Evolutionary conservation across 2,113 vertebrate species (phyloP), one percentile per base, ranked within the genome.

Genomic region (Cyprinodon variegatus): DNA sequence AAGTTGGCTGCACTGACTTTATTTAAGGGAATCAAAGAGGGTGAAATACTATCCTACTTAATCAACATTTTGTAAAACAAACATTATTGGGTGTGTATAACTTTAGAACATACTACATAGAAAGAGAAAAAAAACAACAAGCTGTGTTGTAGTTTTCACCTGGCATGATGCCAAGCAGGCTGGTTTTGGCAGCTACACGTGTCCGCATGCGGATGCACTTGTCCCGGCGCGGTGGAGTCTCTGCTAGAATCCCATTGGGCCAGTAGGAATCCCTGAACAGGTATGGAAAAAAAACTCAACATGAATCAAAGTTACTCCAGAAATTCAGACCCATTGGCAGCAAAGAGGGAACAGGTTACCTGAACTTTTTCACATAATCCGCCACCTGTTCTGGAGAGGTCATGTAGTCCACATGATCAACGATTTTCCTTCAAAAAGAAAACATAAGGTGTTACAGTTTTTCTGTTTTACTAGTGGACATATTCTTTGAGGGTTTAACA

Each of bases 311-410:
- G 63, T 84, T 61, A 77, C 0, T 63, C 3, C 29, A 7, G 59
- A 57, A 53, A 60, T 6, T 62, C 20, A 36, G 29, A 79, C 48
- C 13, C 61, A 72, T 78, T 10, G 50, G 5, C 36, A 53, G 20
- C 29, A 43, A 39, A 60, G 57, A 53, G 2, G 53, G 8, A 61
- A 45, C 72, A n/a, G 22, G 9, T 84, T 94, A 98, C 98, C 98
- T 96, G 94, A 99, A 99, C 84, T 96, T 96, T 86, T 99, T 99
- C 76, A 99, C 98, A 0, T 97, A 97, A 88, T 99, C 98, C 17
- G 98, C 97, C 72, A 99, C 98, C 94, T 99, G 98, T 61, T 99
- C 98, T 0, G 97, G 97, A 63, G 98, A 98, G 0, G 98, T 99
- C 96, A 99, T 94, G 93, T 94, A 97, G 84, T 99, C 97, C 84